A percentile compares a stretch with the other conserved stretches of the same genome.
phyloP scores from a whole-genome alignment of 2,113 vertebrate species.

The Elachura formosa region DNA sequence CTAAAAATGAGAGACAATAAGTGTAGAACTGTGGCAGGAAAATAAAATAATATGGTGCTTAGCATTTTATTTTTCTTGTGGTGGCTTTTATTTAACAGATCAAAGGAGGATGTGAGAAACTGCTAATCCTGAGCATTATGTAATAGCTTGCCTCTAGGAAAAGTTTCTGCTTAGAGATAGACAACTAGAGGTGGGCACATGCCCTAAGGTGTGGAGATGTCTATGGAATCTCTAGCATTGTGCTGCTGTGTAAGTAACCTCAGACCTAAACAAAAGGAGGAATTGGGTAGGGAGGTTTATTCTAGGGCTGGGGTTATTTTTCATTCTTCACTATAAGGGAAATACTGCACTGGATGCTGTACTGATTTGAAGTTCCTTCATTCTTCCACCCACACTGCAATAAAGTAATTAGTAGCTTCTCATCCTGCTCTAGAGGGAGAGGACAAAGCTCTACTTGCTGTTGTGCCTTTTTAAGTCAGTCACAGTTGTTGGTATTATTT shows the following conservation, averaged over 20 bases:
- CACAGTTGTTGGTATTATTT: neutral
- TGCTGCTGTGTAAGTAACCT: neutral
- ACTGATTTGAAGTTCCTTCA: neutral
- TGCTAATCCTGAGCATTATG: neutral
- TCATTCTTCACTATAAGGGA: neutral
- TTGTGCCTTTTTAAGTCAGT: neutral
- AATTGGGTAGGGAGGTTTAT: neutral
- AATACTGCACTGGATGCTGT: neutral
- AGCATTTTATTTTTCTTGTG: neutral
- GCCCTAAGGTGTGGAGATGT: neutral
- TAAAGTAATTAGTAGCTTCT: constrained; percentile 19
- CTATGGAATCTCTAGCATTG: neutral
- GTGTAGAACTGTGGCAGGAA: neutral
- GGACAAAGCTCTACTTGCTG: neutral
- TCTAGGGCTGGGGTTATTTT: neutral
- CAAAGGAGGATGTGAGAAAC: neutral
- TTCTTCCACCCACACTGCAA: neutral
- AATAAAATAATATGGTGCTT: neutral
- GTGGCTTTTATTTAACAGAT: constrained; percentile 9
- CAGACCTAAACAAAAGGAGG: neutral
- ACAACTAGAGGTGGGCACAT: neutral
- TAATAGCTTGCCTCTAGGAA: neutral
- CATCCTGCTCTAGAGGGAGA: neutral
- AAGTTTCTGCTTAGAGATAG: neutral
- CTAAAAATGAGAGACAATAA: neutral